Base-by-base conservation (phyloP, 2,797 vertebrate species). In the Brachymystax lenok region DNA sequence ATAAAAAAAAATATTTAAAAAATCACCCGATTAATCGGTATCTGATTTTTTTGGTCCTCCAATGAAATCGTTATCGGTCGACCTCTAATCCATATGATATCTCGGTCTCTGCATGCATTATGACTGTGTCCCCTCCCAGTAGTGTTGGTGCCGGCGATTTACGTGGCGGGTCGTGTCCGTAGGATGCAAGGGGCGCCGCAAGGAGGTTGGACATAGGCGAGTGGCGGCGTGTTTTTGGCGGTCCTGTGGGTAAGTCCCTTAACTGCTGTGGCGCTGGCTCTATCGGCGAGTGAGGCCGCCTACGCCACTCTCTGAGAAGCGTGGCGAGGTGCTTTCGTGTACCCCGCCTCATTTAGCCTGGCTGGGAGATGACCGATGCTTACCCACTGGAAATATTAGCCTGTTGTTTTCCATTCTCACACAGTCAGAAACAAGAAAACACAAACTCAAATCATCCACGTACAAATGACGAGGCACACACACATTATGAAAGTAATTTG, bases 271-370 rank as follows among this genome's bases (percentile, higher is more conserved):
- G 8, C 40, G 40, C 40, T 40, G 40, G 8, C 16, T 17, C 13
- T 16, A 12, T 52, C 16, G 51, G 12, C 16, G 16, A 52, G 51
- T 52, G 16, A 52, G 51, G 51, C 12, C 14, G 16, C 51, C 2
- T 52, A 12, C 14, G 16, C 16, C 12, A 52, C 51, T 52, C 51
- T 16, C 13, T 5, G 16, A 52, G 14, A 3, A 52, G 51, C 12
- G 14, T 1, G 51, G 19, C 54, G 5, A 1, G 81, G 74, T 68
- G 75, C 75, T 74, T 85, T 79, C 74, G 76, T 82, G 82, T 78
- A 74, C 56, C 52, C 74, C 71, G 81, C 80, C 83, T 84, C 86
- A 85, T 90, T 88, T 85, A 88, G 82, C 83, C 78, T 73, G 72
- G 71, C 73, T 78, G 40, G 40, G 40, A 46, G 40, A 81, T 78